These are phyloP conservation scores for Anisognathus igniventris DNA, from an alignment of 2,797 vertebrate genomes.

Conservation along the genomic window DNA sequence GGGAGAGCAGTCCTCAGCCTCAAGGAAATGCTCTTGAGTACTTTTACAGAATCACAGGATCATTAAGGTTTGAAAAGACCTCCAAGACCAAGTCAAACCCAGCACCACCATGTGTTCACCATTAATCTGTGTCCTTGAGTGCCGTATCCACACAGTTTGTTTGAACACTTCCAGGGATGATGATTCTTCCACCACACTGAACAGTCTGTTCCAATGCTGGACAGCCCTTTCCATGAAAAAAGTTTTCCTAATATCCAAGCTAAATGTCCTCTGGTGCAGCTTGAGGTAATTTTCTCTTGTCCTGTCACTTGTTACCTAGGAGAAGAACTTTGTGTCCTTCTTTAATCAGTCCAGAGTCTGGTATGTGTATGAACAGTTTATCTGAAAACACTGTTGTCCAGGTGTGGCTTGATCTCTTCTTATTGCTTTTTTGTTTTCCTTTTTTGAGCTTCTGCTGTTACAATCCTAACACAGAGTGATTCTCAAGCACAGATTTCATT, in stretches of 20 bases:
- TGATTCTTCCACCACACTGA: not conserved
- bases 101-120: not conserved
- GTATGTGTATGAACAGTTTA: not conserved
- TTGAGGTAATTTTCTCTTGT: fast-evolving
- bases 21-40: not conserved
- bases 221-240: not conserved
- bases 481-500: not conserved
- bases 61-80: not conserved
- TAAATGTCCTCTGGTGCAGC: not conserved
- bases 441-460: not conserved
- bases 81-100: not conserved
- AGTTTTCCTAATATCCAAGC: not conserved
- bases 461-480: not conserved
- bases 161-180: fast-evolving
- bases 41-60: not conserved
- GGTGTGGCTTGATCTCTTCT: not conserved
- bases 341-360: not conserved
- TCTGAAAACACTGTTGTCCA: not conserved
- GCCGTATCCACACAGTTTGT: fast-evolving
- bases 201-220: not conserved
- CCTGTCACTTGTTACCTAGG: not conserved
- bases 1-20: not conserved
- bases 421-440: not conserved
- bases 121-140: not conserved
- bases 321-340: not conserved